Evolutionary conservation across 2,113 vertebrate species (phyloP), one percentile per base, ranked within the genome.

Genomic region (Tretioscincus oriximinensis): DNA sequence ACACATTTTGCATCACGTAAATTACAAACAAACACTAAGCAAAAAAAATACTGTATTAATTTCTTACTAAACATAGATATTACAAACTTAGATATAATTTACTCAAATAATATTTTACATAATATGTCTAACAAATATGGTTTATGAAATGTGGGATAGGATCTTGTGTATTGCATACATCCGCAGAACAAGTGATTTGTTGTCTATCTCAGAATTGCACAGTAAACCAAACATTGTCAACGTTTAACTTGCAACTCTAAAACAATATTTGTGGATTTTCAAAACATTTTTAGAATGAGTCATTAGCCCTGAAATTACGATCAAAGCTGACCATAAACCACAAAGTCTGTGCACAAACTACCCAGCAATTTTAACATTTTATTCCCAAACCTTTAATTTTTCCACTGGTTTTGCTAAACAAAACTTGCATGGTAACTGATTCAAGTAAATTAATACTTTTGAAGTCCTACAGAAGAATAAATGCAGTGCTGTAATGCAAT

Each of bases 381-480:
- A 86, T 88, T 86, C 85, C 65, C 87, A 91, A 90, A 81, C 90
- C 93, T 90, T 92, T 93, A 91, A 90, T 95, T 94, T 92, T 76
- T 90, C 54, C 11, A 64, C 83, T 76, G 85, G 88, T 90, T 90
- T 89, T 91, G 86, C 76, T 68, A 93, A 88, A 85, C 28, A 84
- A 9, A 78, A 26, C 31, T 91, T 91, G 85, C 82, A 65, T 78
- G 85, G 85, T 80, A 28, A 35, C 81, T 88, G 68, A 84, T 81
- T 64, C 80, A 79, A 84, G 90, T 41, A 77, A 81, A 12, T 73
- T 82, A 87, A 85, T 78, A 86, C 74, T 71, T 86, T 64, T 75
- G 66, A 66, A 49, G 51, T 78, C 70, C 29, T 24, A 73, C 29
- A 28, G 66, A 77, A 11, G 41, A n/a, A 77, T 22, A 73, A 60